Evolutionary conservation across 2,888 invertebrate species (phyloP).

Genomic region (Perizoma affinitatum): DNA sequence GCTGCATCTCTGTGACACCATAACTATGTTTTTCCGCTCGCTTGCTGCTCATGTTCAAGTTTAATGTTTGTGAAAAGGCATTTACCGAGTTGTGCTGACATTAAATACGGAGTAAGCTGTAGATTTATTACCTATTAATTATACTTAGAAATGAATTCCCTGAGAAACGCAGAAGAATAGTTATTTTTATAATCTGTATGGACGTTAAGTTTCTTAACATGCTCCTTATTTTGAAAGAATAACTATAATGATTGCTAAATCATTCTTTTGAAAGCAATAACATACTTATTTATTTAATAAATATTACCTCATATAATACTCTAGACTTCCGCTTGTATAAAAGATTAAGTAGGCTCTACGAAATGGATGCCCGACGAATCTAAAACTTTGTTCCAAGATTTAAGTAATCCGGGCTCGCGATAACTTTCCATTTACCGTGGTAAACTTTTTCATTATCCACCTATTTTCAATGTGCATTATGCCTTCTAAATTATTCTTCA

Average conservation of each 20-base stretch:
- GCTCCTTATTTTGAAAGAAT: no score
- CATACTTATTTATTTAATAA: neutral
- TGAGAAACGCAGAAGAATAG: constrained; percentile 2
- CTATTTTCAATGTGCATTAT: constrained; percentile 29
- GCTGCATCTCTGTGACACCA: constrained; percentile 31
- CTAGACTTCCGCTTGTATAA: constrained; percentile 11
- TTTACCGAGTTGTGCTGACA: constrained; percentile 12
- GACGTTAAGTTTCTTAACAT: no score
- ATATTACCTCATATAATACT: constrained; percentile 1
- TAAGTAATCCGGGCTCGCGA: constrained; percentile 35
- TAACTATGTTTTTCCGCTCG: constrained; percentile 31
- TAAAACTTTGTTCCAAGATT: constrained; percentile 34
- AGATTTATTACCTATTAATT: constrained; percentile 21
- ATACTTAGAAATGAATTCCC: constrained; percentile 1
- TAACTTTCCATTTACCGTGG: constrained; percentile 33
- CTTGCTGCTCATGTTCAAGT: constrained; percentile 17
- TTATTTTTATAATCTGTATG: neutral
- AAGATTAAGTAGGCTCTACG: constrained; percentile 32
- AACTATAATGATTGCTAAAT: no score
- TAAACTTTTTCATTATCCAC: constrained; percentile 36
- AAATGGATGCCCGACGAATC: constrained; percentile 36
- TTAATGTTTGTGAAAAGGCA: constrained; percentile 21
- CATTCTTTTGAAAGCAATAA: neutral
- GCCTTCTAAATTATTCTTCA: constrained; percentile 23
- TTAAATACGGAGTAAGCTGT: constrained; percentile 13